These are phyloP conservation scores for Cepaea hortensis DNA, from an alignment of 2,888 invertebrate species.

Conservation along the genomic window DNA sequence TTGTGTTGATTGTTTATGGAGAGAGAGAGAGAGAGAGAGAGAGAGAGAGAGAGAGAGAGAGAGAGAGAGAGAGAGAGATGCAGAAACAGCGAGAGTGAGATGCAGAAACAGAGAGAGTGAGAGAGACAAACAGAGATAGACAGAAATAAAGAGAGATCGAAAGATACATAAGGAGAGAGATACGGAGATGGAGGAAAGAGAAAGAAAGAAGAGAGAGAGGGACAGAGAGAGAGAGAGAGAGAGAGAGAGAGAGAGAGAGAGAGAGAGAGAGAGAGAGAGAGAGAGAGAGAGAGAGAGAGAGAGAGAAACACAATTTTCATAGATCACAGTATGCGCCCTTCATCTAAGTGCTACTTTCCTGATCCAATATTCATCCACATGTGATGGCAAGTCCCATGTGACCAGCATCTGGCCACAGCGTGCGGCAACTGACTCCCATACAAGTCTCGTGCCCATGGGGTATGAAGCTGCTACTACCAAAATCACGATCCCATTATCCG, in stretches of 20 bases:
- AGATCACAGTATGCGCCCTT: too few relatives aligned
- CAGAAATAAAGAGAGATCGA: neutral
- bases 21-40: neutral
- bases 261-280: neutral
- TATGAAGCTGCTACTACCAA: neutral
- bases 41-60: neutral
- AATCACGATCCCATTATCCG: neutral
- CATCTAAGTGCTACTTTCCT: too few relatives aligned
- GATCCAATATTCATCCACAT: too few relatives aligned
- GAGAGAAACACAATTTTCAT: neutral
- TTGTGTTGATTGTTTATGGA: neutral
- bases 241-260: constrained; percentile 13
- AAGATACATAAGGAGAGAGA: neutral
- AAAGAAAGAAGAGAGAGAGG: too few relatives aligned
- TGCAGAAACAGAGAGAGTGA: neutral
- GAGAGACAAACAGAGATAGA: neutral
- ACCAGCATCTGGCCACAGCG: neutral
- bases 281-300: neutral
- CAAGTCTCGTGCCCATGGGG: neutral
- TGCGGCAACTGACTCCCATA: neutral
- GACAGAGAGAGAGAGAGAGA: neutral
- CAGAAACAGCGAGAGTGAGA: neutral
- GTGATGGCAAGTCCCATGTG: too few relatives aligned
- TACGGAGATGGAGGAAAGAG: too few relatives aligned
- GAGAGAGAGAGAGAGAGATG: neutral